Evolutionary conservation across 2,888 invertebrate species (phyloP), one percentile per base, ranked within the genome.

Genomic region (Chesias legatella): DNA sequence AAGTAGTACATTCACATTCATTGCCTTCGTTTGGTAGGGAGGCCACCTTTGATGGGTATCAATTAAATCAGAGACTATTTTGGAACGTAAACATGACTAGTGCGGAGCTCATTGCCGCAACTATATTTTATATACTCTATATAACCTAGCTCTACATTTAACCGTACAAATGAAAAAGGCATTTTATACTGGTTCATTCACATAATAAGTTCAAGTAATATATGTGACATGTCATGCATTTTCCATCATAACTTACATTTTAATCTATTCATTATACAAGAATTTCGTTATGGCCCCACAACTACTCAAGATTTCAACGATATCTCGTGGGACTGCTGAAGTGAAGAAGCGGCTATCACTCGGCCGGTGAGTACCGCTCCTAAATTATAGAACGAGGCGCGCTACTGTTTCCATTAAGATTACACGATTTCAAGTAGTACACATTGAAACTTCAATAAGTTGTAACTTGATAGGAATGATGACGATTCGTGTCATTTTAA

Each of bases 381-480:
- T 27, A 45, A 36, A 5, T 17, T 3, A 17, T 17, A 17, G 5
- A 17, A 17, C 13, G 13, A 11, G 20, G 28, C 11, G 9, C 17
- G 46, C 51, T 46, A 51, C 53, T 34, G 48, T 39, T 39, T 39
- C 25, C 27, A 40, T 53, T 41, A 31, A 51, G 48, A 53, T 53
- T 42, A 53, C 33, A 22, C 20, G 25, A 45, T 33, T 36, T 32
- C 26, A n/a, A 21, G 30, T 30, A 22, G 11, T 10, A 33, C 4
- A 30, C 11, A n/a, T 42, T 20, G 33, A 31, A 41, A 43, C 10
- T 6, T 34, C 45, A 39, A 36, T 40, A 36, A 27, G 29, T 37
- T 6, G 48, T 48, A 34, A 43, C 46, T 40, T 46, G 33, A 46
- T 43, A 45, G 41, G 21, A 31, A 35, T 36, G 39, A 39, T 36